Percentiles rank a stretch among this genome's conserved stretches.
Evolutionary conservation across 2,888 invertebrate genomes (phyloP).

Genomic region (Cryptus viduatorius): DNA sequence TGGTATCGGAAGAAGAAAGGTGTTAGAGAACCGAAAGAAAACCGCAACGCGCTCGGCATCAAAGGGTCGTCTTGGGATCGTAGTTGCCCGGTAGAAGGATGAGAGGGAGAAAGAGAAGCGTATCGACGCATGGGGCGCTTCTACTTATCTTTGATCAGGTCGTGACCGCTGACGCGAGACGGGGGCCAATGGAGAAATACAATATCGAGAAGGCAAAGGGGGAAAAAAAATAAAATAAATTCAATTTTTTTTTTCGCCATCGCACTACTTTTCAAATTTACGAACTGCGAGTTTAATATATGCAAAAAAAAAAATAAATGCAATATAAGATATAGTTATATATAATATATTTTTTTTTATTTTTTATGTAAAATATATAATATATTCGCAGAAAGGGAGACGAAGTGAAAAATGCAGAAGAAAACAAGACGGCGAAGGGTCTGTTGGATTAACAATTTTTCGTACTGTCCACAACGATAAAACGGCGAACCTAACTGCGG

Average conservation of each 20-base stretch:
- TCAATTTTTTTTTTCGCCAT: background rate
- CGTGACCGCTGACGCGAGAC: constrained; percentile 82
- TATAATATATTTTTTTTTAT: too few relatives aligned
- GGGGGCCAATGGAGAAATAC: constrained; percentile 66
- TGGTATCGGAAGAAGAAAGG: constrained; percentile 65
- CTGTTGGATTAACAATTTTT: constrained; percentile 42
- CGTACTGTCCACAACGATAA: constrained; percentile 50
- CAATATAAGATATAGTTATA: too few relatives aligned
- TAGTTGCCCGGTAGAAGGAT: constrained; percentile 31
- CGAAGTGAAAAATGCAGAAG: background rate
- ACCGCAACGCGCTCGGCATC: constrained; percentile 80
- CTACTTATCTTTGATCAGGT: constrained; percentile 85
- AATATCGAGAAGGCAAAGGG: constrained; percentile 49
- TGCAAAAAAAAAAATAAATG: too few relatives aligned
- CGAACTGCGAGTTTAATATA: too few relatives aligned
- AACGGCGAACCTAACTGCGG: constrained; percentile 37
- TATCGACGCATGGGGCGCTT: constrained; percentile 75
- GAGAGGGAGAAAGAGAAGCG: constrained; percentile 35
- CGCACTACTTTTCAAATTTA: background rate
- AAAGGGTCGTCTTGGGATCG: constrained; percentile 74
- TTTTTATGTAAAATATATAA: too few relatives aligned
- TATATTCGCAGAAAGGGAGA: background rate
- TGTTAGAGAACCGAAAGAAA: constrained; percentile 79
- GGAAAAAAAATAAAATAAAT: constrained; percentile 16
- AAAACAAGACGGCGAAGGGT: background rate